phyloP scores from a whole-genome alignment of 2,113 vertebrate species.

The Dolichotis patagonum region DNA sequence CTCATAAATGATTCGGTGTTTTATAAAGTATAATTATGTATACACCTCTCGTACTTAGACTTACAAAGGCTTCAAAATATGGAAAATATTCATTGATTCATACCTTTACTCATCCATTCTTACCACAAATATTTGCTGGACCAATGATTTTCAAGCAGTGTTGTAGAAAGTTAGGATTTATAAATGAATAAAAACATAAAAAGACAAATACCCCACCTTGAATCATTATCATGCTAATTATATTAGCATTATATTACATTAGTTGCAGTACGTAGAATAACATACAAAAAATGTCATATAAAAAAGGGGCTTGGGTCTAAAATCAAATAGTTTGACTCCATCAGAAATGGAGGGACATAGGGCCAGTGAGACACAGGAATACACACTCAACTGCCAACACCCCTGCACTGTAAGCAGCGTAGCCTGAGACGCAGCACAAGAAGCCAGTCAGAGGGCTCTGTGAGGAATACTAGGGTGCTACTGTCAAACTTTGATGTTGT shows the following conservation, averaged over 20 bases:
- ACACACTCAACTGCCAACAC: too few relatives aligned
- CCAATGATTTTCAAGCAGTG: rapidly evolving
- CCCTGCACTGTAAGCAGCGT: not conserved
- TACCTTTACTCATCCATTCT: not conserved
- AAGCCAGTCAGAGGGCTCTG: not conserved
- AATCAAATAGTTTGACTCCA: not conserved
- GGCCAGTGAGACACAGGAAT: not conserved
- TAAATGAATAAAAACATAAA: not conserved
- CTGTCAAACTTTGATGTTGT: not conserved
- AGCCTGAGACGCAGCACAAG: not conserved
- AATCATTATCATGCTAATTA: too few relatives aligned
- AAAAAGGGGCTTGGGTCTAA: not conserved
- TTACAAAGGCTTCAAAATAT: not conserved
- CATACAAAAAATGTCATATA: not conserved
- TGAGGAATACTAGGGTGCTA: not conserved
- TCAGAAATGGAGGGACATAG: not conserved
- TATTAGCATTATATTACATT: too few relatives aligned
- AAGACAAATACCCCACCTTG: not conserved
- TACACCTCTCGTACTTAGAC: too few relatives aligned
- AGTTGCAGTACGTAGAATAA: not conserved
- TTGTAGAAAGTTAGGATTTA: not conserved
- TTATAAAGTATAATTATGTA: not conserved
- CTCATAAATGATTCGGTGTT: not conserved
- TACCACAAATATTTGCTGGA: not conserved
- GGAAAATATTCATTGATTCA: not conserved